Conservation (phyloP, 92 coral and sea anemone genomes). For the Phenganax subtilis region DNA sequence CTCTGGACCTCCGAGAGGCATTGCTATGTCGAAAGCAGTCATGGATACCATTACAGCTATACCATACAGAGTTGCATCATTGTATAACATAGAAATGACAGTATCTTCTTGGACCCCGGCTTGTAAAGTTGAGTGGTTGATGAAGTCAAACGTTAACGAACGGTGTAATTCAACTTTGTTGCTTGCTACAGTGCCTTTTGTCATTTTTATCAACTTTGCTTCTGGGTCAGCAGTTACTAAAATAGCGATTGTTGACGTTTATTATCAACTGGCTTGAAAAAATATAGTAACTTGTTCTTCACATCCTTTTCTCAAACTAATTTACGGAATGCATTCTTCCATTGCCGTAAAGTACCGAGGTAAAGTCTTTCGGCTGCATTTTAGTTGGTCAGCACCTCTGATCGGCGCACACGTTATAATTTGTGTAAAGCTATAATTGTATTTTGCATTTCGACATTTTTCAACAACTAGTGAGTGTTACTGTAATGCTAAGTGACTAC, state of each 20-base stretch:
- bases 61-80: background rate
- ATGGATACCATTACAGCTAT: conserved; percentile 5
- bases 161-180: background rate
- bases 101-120: background rate
- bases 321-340: background rate
- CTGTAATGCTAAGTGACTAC: background rate
- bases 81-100: background rate
- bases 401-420: background rate
- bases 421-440: background rate
- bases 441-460: background rate
- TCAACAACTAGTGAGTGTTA: background rate
- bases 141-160: background rate
- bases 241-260: background rate
- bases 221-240: background rate
- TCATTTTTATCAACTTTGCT: conserved; percentile 7
- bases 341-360: background rate
- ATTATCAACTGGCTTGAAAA: conserved; percentile 2
- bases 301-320: background rate
- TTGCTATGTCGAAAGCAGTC: conserved; percentile 27
- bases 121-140: conserved; percentile 23
- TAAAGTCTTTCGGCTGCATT: background rate
- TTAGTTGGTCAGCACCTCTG: background rate
- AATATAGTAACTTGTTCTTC: background rate
- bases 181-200: background rate
- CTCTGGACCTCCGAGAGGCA: conserved; percentile 23